These are phyloP conservation scores for Apostichopus parvimensis DNA, from an alignment of 35 echinoderm and acorn worm species.

Conservation along the genomic window DNA sequence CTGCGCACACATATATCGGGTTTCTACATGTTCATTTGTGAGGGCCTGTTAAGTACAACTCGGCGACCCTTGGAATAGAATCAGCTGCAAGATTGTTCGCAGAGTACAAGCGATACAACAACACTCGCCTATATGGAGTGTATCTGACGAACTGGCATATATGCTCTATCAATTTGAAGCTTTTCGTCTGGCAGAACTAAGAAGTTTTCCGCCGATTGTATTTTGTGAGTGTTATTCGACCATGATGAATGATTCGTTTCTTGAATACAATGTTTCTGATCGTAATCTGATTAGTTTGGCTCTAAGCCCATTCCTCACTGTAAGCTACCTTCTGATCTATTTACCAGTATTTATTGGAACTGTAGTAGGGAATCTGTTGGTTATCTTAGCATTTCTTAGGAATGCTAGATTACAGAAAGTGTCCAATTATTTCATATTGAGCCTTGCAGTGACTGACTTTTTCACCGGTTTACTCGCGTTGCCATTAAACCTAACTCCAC, in stretches of 20 bases:
- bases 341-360: slow-evolving; percentile 15
- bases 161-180: too few relatives aligned
- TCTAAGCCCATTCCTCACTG: slow-evolving; percentile 6
- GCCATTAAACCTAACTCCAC: slow-evolving; percentile 7
- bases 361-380: slow-evolving; percentile 41
- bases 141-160: too few relatives aligned
- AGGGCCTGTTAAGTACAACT: too few relatives aligned
- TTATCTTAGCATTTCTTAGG: slow-evolving; percentile 25
- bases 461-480: slow-evolving; percentile 25
- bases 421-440: slow-evolving; percentile 42
- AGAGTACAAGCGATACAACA: too few relatives aligned
- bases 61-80: too few relatives aligned
- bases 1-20: too few relatives aligned
- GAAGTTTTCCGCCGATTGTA: too few relatives aligned
- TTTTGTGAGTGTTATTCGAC: not conserved
- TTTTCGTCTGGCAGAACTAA: too few relatives aligned
- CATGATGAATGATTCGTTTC: not conserved
- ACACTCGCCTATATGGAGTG: too few relatives aligned
- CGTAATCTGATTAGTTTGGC: not conserved
- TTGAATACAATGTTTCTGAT: not conserved
- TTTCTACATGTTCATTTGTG: too few relatives aligned
- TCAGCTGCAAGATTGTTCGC: too few relatives aligned
- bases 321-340: not conserved
- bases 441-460: slow-evolving; percentile 46
- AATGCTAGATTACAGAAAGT: slow-evolving; percentile 15